Percentiles rank a stretch among this genome's conserved stretches.
phyloP scores from a whole-genome alignment of 2,888 invertebrate species.

The Caenorhabditis wallacei region DNA sequence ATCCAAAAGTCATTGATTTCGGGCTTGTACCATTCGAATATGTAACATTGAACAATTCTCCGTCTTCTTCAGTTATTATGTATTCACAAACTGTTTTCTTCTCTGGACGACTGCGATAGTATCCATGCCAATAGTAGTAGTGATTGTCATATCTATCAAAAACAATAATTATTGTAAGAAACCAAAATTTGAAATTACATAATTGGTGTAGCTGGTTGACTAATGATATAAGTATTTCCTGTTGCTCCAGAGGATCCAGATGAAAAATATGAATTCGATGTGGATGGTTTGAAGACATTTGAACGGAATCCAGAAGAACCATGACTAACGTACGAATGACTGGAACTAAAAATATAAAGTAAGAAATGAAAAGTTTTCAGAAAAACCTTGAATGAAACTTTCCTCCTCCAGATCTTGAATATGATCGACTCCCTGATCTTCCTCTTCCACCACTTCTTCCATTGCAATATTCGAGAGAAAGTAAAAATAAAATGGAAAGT shows the following conservation, averaged over 20 bases:
- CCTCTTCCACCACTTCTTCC: slow-evolving; percentile 46
- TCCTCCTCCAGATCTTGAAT: slow-evolving; percentile 23
- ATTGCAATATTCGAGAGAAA: slow-evolving; percentile 4
- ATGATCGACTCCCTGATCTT: slow-evolving; percentile 4
- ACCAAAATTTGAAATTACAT: too few species aligned
- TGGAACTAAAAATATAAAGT: slow-evolving; percentile 6
- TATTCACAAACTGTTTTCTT: slow-evolving; percentile 42
- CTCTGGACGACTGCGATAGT: slow-evolving; percentile 28
- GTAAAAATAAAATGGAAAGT: background rate
- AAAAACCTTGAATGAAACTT: slow-evolving; percentile 20
- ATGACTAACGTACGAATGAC: slow-evolving; percentile 27
- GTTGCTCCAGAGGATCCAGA: slow-evolving; percentile 4
- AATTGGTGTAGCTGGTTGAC: slow-evolving; percentile 28
- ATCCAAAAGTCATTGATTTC: slow-evolving; percentile 27
- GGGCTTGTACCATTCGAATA: slow-evolving; percentile 42
- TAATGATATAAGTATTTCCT: slow-evolving; percentile 28
- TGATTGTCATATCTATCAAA: slow-evolving; percentile 47
- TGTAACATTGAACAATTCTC: slow-evolving; percentile 44
- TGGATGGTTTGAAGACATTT: slow-evolving; percentile 19
- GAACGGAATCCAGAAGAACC: slow-evolving; percentile 33
- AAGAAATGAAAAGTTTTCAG: background rate
- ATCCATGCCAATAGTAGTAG: slow-evolving; percentile 49
- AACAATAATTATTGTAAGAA: too few species aligned
- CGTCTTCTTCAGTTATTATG: slow-evolving; percentile 30
- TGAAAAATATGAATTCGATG: slow-evolving; percentile 23